Base-by-base conservation (phyloP, 2,888 invertebrate species). In the Dendrolimus houi region DNA sequence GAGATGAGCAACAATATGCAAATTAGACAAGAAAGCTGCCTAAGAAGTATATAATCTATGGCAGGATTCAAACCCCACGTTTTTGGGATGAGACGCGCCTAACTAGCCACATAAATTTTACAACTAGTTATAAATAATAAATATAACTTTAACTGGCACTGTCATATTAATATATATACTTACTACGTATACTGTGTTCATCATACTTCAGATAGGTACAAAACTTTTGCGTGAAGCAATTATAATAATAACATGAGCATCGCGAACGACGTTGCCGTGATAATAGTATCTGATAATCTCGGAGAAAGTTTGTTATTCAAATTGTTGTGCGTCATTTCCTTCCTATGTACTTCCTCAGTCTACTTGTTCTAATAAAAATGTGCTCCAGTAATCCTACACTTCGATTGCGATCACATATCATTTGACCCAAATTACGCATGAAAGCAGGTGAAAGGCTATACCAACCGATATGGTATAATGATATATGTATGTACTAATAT, bases 331-430 rank as follows among this genome's bases (percentile, higher is more conserved):
- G 70, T 81, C 74, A 87, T 85, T 88, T 87, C 79, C 75, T 73
- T 70, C 66, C 68, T 67, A 65, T 71, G 68, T 75, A 75, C 72
- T 77, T 86, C 83, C 81, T 82, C 86, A 87, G 81, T 86, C 87
- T 88, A 87, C 72, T 88, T 84, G 68, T 65, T 80, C 69, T 66
- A 67, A 78, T 80, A 74, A 71, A 79, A 86, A 82, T 87, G 76
- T 87, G 87, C 85, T 80, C 85, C 81, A 85, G 75, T 87, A 79
- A 84, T 82, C 79, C 74, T 62, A 72, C 71, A 70, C 68, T 75
- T 76, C 74, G 68, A 74, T 77, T 72, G 75, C 68, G 85, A 86
- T 88, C 87, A 82, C 79, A 84, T 87, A 83, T 87, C 84, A 81
- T 78, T 75, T 72, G 83, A 78, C 79, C 79, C 72, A 74, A 84